phyloP scores from a whole-genome alignment of 2,113 vertebrate species.

The Chamaetylas fuelleborni region DNA sequence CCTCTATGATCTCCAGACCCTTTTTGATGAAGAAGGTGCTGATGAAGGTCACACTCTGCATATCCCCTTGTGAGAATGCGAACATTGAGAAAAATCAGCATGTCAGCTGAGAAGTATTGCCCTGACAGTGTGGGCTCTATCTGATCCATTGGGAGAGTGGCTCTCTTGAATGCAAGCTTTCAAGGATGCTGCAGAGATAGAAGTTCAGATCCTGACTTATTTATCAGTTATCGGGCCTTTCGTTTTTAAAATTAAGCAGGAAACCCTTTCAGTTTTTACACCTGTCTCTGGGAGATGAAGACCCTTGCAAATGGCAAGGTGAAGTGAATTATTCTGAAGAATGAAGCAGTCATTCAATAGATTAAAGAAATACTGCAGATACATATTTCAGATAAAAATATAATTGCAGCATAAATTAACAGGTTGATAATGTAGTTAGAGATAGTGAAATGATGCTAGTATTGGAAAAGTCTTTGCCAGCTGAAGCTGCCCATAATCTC shows the following conservation, averaged over 20 bases:
- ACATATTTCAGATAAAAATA: background rate
- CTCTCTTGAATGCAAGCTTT: background rate
- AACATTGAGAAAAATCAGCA: background rate
- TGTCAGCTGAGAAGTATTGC: background rate
- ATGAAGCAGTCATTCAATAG: background rate
- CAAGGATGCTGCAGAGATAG: background rate
- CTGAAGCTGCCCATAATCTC: background rate
- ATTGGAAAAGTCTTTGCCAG: background rate
- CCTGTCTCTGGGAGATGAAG: background rate
- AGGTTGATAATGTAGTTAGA: background rate
- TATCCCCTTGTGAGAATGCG: fast-evolving
- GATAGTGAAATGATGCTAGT: background rate
- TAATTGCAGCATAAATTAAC: background rate
- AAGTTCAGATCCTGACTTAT: background rate
- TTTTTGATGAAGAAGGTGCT: background rate
- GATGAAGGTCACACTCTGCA: background rate
- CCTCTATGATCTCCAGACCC: background rate
- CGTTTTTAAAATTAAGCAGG: background rate
- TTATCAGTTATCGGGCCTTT: background rate
- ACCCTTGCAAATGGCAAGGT: background rate
- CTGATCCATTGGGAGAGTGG: background rate
- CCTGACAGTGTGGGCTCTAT: background rate
- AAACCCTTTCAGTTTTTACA: background rate
- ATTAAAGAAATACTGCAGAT: background rate
- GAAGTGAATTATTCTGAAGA: background rate